Evolutionary conservation across 1,140 invertebrate species (phyloP), one percentile per base, ranked within the genome.

Genomic region (Sitophilus oryzae): DNA sequence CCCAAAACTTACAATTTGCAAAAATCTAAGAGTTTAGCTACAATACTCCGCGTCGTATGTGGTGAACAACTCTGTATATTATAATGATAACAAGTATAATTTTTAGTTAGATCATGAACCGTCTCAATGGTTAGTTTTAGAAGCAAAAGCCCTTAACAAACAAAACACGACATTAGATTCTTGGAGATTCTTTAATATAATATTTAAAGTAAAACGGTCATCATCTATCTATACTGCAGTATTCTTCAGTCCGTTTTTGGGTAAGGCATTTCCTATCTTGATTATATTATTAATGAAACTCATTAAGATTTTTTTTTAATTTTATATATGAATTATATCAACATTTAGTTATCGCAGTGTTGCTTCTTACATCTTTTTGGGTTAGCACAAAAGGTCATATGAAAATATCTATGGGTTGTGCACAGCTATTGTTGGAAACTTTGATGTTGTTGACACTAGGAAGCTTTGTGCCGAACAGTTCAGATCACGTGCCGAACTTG

Each of bases 311-410:
- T 52, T 9, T 49, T n/a, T n/a, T n/a, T n/a, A n/a, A n/a, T n/a
- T n/a, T n/a, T n/a, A n/a, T n/a, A 34, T 5, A 14, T 11, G 30
- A 30, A 34, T 14, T 6, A 30, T 56, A 9, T 34, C 38, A 41
- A 38, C 15, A 36, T 69, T 61, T 37, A 71, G 70, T 69, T 52
- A 59, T 65, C 42, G 36, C 59, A 18, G 42, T 58, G 22, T 62
- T 50, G 10, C 30, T 66, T 11, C 48, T 71, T 8, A 44, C 58
- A 8, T 59, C 62, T 34, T 71, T 70, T 47, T 71, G 68, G 61
- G 46, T 66, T 20, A 64, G 65, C 21, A 59, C 65, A 15, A 60
- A 61, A 18, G 63, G 62, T 18, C 43, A 59, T 22, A 37, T 60
- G 18, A 70, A 70, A 63, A 55, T 69, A n/a, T 56, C 61, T 3